Evolutionary conservation across 2,888 invertebrate genomes (phyloP).

Genomic region (Isoperla grammatica): DNA sequence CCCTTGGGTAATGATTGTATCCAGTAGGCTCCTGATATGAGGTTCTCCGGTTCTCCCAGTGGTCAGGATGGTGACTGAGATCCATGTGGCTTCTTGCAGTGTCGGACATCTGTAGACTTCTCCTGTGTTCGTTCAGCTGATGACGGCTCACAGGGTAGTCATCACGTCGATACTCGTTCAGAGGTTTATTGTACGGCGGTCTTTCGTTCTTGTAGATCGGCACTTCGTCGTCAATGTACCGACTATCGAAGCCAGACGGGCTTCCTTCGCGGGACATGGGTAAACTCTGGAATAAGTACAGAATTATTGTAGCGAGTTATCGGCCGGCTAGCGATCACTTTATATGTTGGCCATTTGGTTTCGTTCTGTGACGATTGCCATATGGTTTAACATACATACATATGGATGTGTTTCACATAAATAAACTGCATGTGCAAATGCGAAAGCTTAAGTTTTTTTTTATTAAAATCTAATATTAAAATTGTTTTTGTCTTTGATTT

Average conservation of each 20-base stretch:
- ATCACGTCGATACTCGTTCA: constrained; percentile 22
- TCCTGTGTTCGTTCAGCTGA: constrained; percentile 13
- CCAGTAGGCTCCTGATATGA: constrained; percentile 20
- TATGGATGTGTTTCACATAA: no score
- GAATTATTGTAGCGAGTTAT: neutral
- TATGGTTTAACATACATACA: no score
- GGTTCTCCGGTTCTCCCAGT: constrained; percentile 23
- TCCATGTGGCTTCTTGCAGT: constrained; percentile 19
- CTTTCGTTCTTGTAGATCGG: constrained; percentile 17
- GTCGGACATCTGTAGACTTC: constrained; percentile 14
- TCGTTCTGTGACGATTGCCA: no score
- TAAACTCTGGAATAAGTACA: constrained; percentile 45
- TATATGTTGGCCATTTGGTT: neutral
- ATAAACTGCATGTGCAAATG: no score
- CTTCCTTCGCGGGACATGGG: constrained; percentile 49
- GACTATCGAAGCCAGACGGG: constrained; percentile 44
- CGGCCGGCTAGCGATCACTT: constrained; percentile 5
- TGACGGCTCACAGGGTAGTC: constrained; percentile 13
- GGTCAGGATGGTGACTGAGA: constrained; percentile 3
- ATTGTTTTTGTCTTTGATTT: no score
- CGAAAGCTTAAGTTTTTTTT: no score
- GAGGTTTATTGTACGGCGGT: constrained; percentile 9
- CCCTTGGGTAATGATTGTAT: constrained; percentile 24
- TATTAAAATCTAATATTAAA: no score
- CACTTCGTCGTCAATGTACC: constrained; percentile 38